Evolutionary conservation across 2,113 vertebrate genomes (phyloP).

Genomic region (Hippopotamus amphibius): DNA sequence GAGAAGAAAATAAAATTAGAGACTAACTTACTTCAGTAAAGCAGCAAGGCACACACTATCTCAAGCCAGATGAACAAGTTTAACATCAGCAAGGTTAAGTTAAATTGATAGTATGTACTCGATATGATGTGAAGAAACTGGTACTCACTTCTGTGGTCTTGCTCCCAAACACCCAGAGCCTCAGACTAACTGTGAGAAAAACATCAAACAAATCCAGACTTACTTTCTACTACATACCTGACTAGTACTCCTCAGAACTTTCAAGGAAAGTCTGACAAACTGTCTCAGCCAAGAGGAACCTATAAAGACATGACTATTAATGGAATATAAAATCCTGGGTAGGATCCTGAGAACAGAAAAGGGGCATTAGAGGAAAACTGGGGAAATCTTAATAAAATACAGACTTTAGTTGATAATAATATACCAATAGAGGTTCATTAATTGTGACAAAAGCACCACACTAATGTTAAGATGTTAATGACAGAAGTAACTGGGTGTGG

Average conservation of each 20-base stretch:
- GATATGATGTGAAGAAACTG: neutral
- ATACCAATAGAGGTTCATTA: neutral
- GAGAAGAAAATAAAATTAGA: neutral
- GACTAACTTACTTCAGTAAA: neutral
- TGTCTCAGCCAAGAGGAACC: neutral
- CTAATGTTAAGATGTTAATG: neutral
- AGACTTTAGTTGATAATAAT: neutral
- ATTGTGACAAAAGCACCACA: neutral
- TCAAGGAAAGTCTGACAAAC: neutral
- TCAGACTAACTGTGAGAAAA: neutral
- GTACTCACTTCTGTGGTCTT: neutral
- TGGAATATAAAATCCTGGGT: neutral
- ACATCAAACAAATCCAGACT: neutral
- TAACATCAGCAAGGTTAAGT: neutral
- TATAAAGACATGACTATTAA: neutral
- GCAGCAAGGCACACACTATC: neutral
- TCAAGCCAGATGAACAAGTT: neutral
- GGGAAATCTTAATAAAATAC: neutral
- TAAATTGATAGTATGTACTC: neutral
- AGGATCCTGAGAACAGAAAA: neutral
- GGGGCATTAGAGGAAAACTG: neutral
- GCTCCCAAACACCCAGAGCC: neutral
- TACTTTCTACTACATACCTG: neutral
- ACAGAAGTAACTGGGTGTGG: neutral
- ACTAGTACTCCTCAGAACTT: neutral